Percentiles rank a stretch among this genome's conserved stretches.
Evolutionary conservation across 2,888 invertebrate genomes (phyloP).

Genomic region (Dynastes grantii): DNA sequence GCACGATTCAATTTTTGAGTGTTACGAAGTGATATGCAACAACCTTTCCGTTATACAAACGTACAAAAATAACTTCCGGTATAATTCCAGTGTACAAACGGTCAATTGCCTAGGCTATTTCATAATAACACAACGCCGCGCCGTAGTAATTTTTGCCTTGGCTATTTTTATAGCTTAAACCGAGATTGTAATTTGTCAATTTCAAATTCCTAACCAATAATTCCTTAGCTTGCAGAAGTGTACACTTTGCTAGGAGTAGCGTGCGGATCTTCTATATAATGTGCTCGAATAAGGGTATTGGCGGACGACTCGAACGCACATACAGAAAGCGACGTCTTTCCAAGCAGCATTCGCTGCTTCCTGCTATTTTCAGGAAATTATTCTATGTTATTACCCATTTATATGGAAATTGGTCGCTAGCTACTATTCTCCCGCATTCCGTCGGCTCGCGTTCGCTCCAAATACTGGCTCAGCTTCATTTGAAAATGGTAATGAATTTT

Average conservation of each 20-base stretch:
- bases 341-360: slow-evolving; percentile 28
- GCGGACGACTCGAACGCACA: neutral
- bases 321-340: slow-evolving; percentile 18
- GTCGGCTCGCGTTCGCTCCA: slow-evolving; percentile 17
- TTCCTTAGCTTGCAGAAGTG: neutral
- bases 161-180: slow-evolving; percentile 1
- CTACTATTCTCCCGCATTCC: slow-evolving; percentile 26
- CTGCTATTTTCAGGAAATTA: slow-evolving; percentile 55
- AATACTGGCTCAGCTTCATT: slow-evolving; percentile 44
- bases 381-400: slow-evolving; percentile 56
- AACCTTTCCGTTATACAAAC: neutral
- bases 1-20: no score
- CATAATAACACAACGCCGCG: neutral
- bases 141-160: neutral
- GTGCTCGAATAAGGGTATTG: neutral
- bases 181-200: neutral
- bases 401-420: slow-evolving; percentile 53
- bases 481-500: slow-evolving; percentile 49
- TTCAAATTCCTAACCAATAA: neutral
- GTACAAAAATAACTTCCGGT: slow-evolving; percentile 1
- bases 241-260: neutral
- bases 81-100: neutral
- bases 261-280: slow-evolving; percentile 5
- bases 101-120: slow-evolving; percentile 7
- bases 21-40: no score